Percentiles rank a stretch among this genome's conserved stretches.
These are phyloP conservation scores for Pteromalus puparum DNA, from an alignment of 1,140 invertebrate genomes.

Conservation along the genomic window DNA sequence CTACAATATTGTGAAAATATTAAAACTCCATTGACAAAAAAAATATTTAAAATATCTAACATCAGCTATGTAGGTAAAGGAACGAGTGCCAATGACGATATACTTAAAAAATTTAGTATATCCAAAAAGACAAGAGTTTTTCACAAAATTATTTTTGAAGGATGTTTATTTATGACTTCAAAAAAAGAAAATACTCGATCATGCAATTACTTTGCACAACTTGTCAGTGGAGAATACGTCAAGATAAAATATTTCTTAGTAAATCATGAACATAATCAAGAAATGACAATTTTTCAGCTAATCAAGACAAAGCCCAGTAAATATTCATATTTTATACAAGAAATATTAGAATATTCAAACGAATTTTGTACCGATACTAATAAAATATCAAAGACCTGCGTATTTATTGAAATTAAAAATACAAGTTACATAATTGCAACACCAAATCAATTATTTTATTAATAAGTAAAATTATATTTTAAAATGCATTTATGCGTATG, in stretches of 20 bases:
- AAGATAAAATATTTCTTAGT: background rate
- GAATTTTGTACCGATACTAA: background rate
- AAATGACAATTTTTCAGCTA: background rate
- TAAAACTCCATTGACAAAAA: background rate
- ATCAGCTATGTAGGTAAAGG: background rate
- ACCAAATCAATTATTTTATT: background rate
- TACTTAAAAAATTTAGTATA: background rate
- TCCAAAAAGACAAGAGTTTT: background rate
- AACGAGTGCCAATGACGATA: background rate
- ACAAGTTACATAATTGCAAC: background rate
- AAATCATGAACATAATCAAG: background rate
- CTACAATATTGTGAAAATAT: background rate
- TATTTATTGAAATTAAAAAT: background rate
- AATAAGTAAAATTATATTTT: background rate
- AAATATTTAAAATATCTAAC: background rate
- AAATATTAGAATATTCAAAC: background rate
- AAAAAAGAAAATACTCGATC: conserved; percentile 19
- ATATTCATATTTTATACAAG: background rate
- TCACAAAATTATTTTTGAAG: background rate
- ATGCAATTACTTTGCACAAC: conserved; percentile 25
- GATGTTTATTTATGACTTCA: background rate
- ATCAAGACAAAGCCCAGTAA: background rate
- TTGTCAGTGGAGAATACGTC: background rate
- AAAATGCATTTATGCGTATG: too few relatives aligned
- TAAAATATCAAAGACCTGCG: background rate